Conservation (phyloP, 2,113 vertebrate species). For the Nicator chloris region DNA sequence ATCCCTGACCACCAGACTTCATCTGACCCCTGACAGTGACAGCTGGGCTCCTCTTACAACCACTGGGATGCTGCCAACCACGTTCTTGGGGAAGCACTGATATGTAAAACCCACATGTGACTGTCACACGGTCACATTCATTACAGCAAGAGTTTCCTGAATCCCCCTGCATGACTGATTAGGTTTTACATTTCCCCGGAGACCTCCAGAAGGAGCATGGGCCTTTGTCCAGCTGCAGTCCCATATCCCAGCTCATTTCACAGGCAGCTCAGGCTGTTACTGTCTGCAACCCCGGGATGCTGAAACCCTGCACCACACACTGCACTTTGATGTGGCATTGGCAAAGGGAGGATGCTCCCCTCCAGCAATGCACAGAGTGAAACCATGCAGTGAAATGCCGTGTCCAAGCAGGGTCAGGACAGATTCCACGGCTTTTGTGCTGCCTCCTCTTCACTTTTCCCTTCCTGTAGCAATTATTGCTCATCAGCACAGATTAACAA, state of each 20-base stretch:
- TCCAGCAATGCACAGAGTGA: neutral
- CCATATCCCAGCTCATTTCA: neutral
- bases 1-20: neutral
- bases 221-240: neutral
- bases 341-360: conserved; percentile 19
- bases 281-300: neutral
- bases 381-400: neutral
- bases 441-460: neutral
- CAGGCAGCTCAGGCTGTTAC: neutral
- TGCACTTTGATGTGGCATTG: conserved; percentile 47
- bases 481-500: conserved; percentile 26
- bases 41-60: neutral
- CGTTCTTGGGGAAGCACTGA: neutral
- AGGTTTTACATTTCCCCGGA: neutral
- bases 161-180: fast-evolving
- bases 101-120: neutral
- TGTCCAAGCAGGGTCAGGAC: neutral
- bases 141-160: neutral
- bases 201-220: neutral
- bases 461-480: conserved; percentile 33
- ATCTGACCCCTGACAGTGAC: neutral
- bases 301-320: neutral
- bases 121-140: neutral
- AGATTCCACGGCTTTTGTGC: neutral
- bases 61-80: neutral